These are phyloP conservation scores for Campoplex capitator DNA, from an alignment of 2,888 invertebrate genomes.

Conservation along the genomic window DNA sequence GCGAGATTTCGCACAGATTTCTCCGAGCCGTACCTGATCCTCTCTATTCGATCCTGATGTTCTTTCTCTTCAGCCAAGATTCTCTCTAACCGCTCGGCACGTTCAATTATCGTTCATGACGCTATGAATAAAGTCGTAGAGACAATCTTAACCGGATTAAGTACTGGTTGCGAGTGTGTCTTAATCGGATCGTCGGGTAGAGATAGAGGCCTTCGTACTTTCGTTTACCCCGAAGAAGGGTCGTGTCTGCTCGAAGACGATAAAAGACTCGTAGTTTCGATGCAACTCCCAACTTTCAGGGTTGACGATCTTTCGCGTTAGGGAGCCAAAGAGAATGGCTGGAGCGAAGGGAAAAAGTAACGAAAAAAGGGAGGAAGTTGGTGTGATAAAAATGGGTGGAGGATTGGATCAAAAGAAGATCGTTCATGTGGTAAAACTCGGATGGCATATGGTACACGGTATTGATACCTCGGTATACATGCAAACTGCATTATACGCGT, in stretches of 20 bases:
- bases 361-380: neutral
- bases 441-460: neutral
- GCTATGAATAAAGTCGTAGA: constrained; percentile 64
- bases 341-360: neutral
- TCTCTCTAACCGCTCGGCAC: constrained; percentile 18
- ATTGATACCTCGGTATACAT: constrained; percentile 18
- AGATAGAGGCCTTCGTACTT: constrained; percentile 56
- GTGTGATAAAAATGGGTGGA: constrained; percentile 17
- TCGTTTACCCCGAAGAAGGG: constrained; percentile 18
- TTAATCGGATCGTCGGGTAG: constrained; percentile 62
- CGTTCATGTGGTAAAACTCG: constrained; percentile 6
- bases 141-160: constrained; percentile 65
- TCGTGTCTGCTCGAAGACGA: constrained; percentile 31
- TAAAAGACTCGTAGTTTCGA: constrained; percentile 31
- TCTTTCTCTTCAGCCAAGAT: constrained; percentile 26
- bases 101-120: constrained; percentile 65
- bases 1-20: constrained; percentile 37
- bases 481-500: constrained; percentile 48
- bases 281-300: constrained; percentile 16
- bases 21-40: constrained; percentile 2
- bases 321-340: neutral
- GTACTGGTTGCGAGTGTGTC: constrained; percentile 51
- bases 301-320: constrained; percentile 42
- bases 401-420: constrained; percentile 25
- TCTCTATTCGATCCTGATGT: constrained; percentile 21